Evolutionary conservation across 2,888 invertebrate genomes (phyloP).

Genomic region (Ormyrus nitidulus): DNA sequence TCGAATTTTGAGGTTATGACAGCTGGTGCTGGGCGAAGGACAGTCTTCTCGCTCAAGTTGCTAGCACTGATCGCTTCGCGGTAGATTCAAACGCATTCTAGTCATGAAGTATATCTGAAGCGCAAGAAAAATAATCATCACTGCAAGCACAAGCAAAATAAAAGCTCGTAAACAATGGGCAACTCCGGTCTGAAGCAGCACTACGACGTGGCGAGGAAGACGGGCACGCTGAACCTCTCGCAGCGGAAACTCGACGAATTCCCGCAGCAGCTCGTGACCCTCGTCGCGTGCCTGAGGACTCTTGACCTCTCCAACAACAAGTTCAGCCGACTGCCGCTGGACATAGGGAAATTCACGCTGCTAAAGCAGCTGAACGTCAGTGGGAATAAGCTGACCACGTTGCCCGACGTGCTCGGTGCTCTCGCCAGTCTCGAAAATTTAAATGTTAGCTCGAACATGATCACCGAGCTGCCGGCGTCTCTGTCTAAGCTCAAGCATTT

Average conservation of each 20-base stretch:
- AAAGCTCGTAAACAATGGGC: conserved; percentile 81
- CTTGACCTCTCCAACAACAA: conserved; percentile 96
- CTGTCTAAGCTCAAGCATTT: conserved; percentile 82
- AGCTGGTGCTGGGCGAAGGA: neutral
- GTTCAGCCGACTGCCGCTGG: conserved; percentile 85
- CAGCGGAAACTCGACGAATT: conserved; percentile 88
- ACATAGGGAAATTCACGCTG: conserved; percentile 84
- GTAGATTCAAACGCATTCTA: conserved; percentile 14
- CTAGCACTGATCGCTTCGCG: conserved; percentile 9
- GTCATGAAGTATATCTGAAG: neutral
- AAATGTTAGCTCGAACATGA: conserved; percentile 87
- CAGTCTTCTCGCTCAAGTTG: neutral
- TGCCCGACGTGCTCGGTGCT: conserved; percentile 83
- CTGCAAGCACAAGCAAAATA: neutral
- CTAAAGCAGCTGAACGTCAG: conserved; percentile 87
- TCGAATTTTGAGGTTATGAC: conserved; percentile 41
- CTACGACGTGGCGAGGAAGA: conserved; percentile 95
- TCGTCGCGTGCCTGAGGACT: conserved; percentile 86
- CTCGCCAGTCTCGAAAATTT: conserved; percentile 85
- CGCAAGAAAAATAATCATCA: neutral
- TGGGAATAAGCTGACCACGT: conserved; percentile 86
- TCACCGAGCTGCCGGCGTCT: conserved; percentile 81
- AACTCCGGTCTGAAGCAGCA: conserved; percentile 94
- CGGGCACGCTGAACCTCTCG: conserved; percentile 93
- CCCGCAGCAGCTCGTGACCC: conserved; percentile 81